Conservation (phyloP, 1,140 invertebrate genomes). For the Papilio helenus region DNA sequence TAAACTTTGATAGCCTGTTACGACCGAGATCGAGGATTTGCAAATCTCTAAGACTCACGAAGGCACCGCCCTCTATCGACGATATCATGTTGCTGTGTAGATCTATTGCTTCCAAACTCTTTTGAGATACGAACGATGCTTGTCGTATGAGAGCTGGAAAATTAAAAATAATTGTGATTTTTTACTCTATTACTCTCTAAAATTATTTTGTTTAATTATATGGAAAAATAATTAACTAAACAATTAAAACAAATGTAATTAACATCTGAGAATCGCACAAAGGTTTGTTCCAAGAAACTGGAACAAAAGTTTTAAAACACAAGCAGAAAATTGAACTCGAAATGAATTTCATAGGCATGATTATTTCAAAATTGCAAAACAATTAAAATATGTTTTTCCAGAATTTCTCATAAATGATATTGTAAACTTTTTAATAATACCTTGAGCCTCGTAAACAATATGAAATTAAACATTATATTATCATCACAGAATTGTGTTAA, state of each 20-base stretch:
- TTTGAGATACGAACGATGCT: conserved; percentile 86
- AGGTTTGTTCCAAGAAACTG: not conserved
- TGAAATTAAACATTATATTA: not conserved
- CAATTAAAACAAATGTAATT: not conserved
- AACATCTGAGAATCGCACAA: not conserved
- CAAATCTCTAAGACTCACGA: conserved; percentile 86
- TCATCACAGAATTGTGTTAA: not conserved
- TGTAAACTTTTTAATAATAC: not conserved
- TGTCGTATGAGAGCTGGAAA: conserved; percentile 86
- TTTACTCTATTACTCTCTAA: not conserved
- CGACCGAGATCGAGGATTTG: conserved; percentile 88
- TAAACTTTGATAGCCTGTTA: conserved; percentile 90
- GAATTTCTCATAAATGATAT: not conserved
- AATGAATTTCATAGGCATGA: too few species aligned
- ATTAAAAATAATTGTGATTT: conserved; percentile 35
- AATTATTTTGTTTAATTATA: too few species aligned
- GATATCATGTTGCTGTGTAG: conserved; percentile 90
- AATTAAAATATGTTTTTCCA: not conserved
- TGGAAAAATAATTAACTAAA: too few species aligned
- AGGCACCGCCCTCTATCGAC: conserved; percentile 88
- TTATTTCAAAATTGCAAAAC: not conserved
- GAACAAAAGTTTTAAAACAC: not conserved
- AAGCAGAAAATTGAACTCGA: too few species aligned
- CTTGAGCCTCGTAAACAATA: not conserved
- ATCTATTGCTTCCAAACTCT: conserved; percentile 88